Evolutionary conservation across 2,888 invertebrate species (phyloP).

Genomic region (Cinara cedri): DNA sequence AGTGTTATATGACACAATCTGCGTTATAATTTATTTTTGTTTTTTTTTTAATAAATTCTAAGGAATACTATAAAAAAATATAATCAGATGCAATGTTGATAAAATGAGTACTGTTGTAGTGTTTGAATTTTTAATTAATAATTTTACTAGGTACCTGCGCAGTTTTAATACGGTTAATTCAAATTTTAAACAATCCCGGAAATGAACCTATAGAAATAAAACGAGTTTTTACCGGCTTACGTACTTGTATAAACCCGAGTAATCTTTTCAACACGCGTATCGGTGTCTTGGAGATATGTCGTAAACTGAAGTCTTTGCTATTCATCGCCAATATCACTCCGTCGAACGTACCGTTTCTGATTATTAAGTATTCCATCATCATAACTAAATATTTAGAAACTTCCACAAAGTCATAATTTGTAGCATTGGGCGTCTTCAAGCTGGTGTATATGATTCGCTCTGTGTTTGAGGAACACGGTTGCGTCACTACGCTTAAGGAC

Average conservation of each 20-base stretch:
- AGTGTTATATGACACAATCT: too few relatives aligned
- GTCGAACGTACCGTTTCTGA: conserved; percentile 34
- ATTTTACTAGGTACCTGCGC: too few relatives aligned
- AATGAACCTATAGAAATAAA: neutral
- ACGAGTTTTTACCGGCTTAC: neutral
- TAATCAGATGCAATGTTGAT: too few relatives aligned
- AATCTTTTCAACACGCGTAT: conserved; percentile 19
- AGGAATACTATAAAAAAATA: too few relatives aligned
- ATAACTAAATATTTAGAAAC: conserved; percentile 24
- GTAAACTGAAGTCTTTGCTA: conserved; percentile 14
- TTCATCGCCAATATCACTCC: conserved; percentile 20
- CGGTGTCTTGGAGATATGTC: conserved; percentile 38
- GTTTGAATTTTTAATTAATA: too few relatives aligned
- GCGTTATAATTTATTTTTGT: too few relatives aligned
- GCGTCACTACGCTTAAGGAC: neutral
- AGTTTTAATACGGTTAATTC: too few relatives aligned
- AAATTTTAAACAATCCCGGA: too few relatives aligned
- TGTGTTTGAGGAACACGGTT: neutral
- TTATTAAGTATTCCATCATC: conserved; percentile 19
- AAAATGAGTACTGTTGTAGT: too few relatives aligned
- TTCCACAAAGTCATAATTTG: neutral
- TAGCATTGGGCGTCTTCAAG: conserved; percentile 28
- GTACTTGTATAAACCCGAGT: conserved; percentile 32
- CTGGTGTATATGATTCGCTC: conserved; percentile 12
- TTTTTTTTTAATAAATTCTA: too few relatives aligned